A percentile compares a stretch with the other conserved stretches of the same genome.
Evolutionary conservation across 1,140 invertebrate species (phyloP).

Genomic region (Dysdera silvatica): DNA sequence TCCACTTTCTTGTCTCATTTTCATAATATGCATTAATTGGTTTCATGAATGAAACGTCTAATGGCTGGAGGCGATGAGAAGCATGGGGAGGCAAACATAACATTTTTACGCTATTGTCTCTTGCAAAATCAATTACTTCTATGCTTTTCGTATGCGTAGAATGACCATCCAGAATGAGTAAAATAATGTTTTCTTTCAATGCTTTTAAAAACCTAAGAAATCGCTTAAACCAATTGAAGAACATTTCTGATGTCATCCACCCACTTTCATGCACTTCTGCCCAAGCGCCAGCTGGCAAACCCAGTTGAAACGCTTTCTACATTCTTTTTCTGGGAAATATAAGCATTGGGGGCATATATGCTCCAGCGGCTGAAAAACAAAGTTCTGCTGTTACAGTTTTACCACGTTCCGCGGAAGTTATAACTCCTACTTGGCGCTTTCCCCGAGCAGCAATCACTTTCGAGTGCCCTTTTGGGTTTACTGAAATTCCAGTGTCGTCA

Average conservation of each 20-base stretch:
- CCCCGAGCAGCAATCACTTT: not conserved
- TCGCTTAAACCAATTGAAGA: not conserved
- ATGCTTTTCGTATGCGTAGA: constrained; percentile 40
- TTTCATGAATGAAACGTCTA: constrained; percentile 40
- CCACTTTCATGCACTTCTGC: not conserved
- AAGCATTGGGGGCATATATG: constrained; percentile 3
- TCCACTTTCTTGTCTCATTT: constrained; percentile 36
- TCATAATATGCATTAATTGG: constrained; percentile 40
- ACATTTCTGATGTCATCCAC: not conserved
- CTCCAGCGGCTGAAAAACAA: not conserved
- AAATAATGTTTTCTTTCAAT: no score
- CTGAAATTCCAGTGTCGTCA: not conserved
- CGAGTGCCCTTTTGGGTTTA: not conserved
- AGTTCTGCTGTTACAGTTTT: not conserved
- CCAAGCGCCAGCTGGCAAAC: not conserved
- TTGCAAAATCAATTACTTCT: constrained; percentile 38
- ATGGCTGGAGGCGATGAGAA: constrained; percentile 41
- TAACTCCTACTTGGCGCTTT: not conserved
- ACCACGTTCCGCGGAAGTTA: not conserved
- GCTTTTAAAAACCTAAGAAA: not conserved
- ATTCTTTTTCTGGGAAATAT: not conserved
- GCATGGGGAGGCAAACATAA: constrained; percentile 42
- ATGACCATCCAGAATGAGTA: not conserved
- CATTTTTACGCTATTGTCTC: constrained; percentile 56
- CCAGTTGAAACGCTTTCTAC: not conserved